These are phyloP conservation scores for Periophthalmus magnuspinnatus DNA, from an alignment of 2,797 vertebrate genomes.

Conservation along the genomic window DNA sequence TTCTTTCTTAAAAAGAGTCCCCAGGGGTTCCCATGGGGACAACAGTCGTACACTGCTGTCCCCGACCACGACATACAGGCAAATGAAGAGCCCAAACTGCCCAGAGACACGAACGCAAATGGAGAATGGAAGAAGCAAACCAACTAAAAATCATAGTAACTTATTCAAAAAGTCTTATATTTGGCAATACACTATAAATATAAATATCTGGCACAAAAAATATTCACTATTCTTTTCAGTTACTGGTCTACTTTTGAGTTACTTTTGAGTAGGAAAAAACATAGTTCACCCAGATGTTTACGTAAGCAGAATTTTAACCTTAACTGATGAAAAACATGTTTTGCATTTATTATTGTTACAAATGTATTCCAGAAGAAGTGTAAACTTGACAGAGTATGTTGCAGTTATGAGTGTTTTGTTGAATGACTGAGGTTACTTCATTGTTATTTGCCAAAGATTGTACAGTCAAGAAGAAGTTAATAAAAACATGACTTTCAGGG, in stretches of 20 bases:
- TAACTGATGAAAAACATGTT: conserved; percentile 14
- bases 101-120: conserved; percentile 46
- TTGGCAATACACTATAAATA: too few species aligned
- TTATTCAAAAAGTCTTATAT: too few species aligned
- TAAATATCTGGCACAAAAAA: too few species aligned
- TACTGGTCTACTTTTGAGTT: background rate
- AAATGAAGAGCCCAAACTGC: conserved; percentile 36
- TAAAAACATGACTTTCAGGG: conserved; percentile 7
- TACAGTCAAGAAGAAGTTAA: background rate
- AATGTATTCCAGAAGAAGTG: conserved; percentile 9
- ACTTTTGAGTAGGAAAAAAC: background rate
- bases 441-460: conserved; percentile 50
- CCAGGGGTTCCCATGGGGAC: conserved; percentile 44
- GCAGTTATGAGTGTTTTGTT: background rate
- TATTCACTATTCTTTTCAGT: background rate
- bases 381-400: background rate
- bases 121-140: conserved; percentile 21
- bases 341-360: conserved; percentile 1
- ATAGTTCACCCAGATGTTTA: background rate
- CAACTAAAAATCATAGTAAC: conserved; percentile 38
- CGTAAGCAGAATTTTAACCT: conserved; percentile 11
- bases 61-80: conserved; percentile 38
- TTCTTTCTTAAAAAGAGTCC: conserved; percentile 68
- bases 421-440: conserved; percentile 31
- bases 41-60: conserved; percentile 66